Conservation (phyloP, 2,113 vertebrate species). For the Paedocypris sp. region DNA sequence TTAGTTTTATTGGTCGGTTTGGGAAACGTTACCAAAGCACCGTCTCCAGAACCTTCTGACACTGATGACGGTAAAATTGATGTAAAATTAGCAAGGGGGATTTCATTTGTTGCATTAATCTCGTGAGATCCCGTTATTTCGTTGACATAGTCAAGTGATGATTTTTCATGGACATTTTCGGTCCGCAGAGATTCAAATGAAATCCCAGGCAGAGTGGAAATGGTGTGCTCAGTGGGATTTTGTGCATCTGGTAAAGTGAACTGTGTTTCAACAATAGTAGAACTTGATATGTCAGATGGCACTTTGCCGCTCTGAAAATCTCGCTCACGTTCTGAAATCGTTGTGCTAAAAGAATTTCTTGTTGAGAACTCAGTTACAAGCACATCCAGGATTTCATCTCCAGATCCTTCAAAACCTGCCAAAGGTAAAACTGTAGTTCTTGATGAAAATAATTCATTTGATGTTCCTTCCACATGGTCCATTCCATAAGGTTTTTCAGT, state of each 20-base stretch:
- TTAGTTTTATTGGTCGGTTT: neutral
- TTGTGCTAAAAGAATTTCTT: no score
- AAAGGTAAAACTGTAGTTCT: neutral
- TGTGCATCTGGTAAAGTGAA: no score
- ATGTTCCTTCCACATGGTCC: neutral
- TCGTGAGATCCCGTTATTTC: neutral
- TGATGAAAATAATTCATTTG: neutral
- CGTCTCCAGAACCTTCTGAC: neutral
- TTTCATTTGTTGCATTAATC: neutral
- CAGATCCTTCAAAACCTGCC: slow-evolving; percentile 10
- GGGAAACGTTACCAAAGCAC: neutral
- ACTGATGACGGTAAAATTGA: neutral
- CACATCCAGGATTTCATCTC: neutral
- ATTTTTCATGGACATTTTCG: neutral
- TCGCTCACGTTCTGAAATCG: no score
- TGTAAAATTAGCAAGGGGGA: neutral
- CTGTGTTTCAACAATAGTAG: no score
- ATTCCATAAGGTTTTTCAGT: neutral
- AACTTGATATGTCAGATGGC: no score
- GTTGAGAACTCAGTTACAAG: neutral
- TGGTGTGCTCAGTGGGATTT: no score
- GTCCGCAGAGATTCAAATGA: neutral
- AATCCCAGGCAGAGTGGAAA: no score
- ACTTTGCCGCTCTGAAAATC: no score
- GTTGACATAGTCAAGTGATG: neutral